Evolutionary conservation across 2,888 invertebrate genomes (phyloP), one percentile per base, ranked within the genome.

Genomic region (Aromia moschata): DNA sequence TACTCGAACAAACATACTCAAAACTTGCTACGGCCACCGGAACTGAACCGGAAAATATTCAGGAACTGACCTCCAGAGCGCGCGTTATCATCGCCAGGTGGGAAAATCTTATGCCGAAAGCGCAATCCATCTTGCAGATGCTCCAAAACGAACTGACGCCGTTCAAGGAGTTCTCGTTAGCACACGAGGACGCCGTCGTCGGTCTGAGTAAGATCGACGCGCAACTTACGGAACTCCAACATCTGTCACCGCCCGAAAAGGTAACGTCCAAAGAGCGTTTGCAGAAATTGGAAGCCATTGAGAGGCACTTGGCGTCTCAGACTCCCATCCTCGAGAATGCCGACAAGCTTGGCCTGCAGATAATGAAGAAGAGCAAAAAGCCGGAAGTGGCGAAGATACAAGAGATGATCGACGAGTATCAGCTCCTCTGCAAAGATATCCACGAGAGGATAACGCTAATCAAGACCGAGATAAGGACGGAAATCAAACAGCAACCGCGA

Each of bases 141-240:
- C 78, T 88, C 1, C 83, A 84, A 65, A 82, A 82, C 56, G 87
- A 87, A 55, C 80, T 84, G 38, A 86, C 86, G 60, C 81, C 85
- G 1, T 88, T 88, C 69, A 82, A 87, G 1, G 89, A 89, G 69
- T 91, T 93, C 71, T 85, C 87, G 10, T 84, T 86, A 1, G 88
- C 89, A 10, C 92, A 93, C 58, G 87, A 89, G 2, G 85, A 85
- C 20, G 89, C 91, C 0, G 85, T 93, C 0, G 85, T 91, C 9
- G 86, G 87, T 1, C 78, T 93, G 15, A 89, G 89, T 0, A 87
- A 88, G 68, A 84, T 91, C 0, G 91, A 93, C 70, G 89, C 89
- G 0, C 83, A 88, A 31, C 80, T 94, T 11, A 91, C 91, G 0
- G 85, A 91, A 56, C 79, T 90, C 1, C 84, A 91, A 70, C 88